Evolutionary conservation across 2,888 invertebrate genomes (phyloP).

Genomic region (Oligia strigilis): DNA sequence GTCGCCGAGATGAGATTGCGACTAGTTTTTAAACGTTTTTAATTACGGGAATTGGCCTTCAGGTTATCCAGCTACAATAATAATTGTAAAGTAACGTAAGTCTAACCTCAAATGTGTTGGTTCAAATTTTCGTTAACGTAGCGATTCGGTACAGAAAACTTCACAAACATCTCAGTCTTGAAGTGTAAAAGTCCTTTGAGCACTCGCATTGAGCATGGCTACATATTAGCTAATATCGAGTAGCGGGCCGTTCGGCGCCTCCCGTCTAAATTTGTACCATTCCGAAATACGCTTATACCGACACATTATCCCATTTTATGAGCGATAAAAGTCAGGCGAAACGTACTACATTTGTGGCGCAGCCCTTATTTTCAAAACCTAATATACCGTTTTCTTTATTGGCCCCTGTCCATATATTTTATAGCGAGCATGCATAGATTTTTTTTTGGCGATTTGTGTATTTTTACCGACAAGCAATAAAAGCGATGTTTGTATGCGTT

Average conservation of each 20-base stretch:
- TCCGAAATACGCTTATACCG: constrained; percentile 89
- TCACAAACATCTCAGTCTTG: constrained; percentile 52
- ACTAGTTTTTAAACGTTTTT: neutral
- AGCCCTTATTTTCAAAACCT: constrained; percentile 89
- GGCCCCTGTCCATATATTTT: constrained; percentile 84
- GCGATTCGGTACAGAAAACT: neutral
- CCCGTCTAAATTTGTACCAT: constrained; percentile 89
- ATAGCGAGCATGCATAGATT: constrained; percentile 86
- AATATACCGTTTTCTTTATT: constrained; percentile 87
- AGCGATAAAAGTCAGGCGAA: constrained; percentile 89
- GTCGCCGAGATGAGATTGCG: neutral
- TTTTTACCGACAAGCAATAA: constrained; percentile 83
- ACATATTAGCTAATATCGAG: constrained; percentile 83
- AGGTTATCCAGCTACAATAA: neutral
- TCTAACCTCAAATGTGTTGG: neutral
- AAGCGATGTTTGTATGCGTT: constrained; percentile 83
- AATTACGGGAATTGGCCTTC: neutral
- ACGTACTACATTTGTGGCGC: constrained; percentile 88
- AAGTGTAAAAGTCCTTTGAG: constrained; percentile 68
- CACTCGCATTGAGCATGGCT: constrained; percentile 74
- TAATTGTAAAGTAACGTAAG: neutral
- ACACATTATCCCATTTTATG: constrained; percentile 90
- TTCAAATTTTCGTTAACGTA: too few relatives aligned
- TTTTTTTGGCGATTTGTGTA: constrained; percentile 84
- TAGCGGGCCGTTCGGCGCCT: constrained; percentile 79